A percentile compares a stretch with the other conserved stretches of the same genome.
These are phyloP conservation scores for Mallotus villosus DNA, from an alignment of 2,797 vertebrate species.

Conservation along the genomic window DNA sequence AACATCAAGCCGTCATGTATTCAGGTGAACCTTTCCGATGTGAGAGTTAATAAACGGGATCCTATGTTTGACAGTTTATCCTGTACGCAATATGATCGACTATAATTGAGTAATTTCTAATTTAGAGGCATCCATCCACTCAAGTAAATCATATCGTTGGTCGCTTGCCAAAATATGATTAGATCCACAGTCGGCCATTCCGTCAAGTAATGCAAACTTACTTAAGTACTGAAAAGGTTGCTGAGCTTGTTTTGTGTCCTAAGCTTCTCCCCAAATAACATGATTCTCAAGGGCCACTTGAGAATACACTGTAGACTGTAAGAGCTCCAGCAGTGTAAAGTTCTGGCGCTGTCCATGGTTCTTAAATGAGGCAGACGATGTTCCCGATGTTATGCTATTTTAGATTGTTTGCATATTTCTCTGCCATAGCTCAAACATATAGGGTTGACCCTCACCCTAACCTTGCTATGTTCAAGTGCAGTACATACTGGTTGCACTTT, in stretches of 20 bases:
- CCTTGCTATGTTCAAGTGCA: too few species aligned
- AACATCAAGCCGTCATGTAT: neutral
- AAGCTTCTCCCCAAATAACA: too few species aligned
- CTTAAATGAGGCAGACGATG: constrained; percentile 36
- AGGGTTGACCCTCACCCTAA: too few species aligned
- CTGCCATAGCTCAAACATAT: too few species aligned
- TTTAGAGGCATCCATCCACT: neutral
- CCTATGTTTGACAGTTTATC: neutral
- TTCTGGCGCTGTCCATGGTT: constrained; percentile 44
- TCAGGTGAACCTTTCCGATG: neutral
- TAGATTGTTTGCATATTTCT: neutral
- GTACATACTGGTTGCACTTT: too few species aligned
- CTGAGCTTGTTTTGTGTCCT: neutral
- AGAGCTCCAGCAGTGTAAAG: neutral
- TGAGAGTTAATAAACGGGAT: neutral
- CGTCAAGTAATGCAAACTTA: neutral
- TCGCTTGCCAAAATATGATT: constrained; percentile 2
- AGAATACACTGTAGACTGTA: neutral
- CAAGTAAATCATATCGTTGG: neutral
- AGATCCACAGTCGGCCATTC: neutral
- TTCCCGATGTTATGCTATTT: neutral
- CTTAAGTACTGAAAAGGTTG: neutral
- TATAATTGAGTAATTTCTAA: constrained; percentile 1
- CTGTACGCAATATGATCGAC: constrained; percentile 2
- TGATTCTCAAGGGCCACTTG: neutral